Conservation (phyloP, 2,113 vertebrate species). For the Scomber scombrus region DNA sequence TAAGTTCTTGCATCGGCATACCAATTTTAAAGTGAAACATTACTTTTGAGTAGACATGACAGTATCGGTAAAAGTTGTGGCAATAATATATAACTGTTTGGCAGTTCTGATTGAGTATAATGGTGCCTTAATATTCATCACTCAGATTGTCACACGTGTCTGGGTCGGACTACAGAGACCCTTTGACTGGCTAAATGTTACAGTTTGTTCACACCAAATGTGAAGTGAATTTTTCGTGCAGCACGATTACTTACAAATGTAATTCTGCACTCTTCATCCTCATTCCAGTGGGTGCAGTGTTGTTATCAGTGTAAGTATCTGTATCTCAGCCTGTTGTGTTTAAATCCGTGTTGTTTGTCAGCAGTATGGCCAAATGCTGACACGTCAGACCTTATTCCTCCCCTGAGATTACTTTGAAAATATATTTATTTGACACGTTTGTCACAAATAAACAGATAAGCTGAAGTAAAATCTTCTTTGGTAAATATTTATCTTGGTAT, state of each 20-base stretch:
- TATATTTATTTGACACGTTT: constrained; percentile 28
- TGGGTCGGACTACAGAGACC: background rate
- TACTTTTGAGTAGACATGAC: too few species aligned
- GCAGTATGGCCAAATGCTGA: background rate
- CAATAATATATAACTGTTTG: background rate
- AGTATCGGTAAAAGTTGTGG: too few species aligned
- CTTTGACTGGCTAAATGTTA: background rate
- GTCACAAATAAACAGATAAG: constrained; percentile 52
- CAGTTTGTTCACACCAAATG: too few species aligned
- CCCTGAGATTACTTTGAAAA: constrained; percentile 15
- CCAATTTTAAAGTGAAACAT: too few species aligned
- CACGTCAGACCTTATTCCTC: background rate
- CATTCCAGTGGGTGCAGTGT: background rate
- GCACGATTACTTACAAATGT: too few species aligned
- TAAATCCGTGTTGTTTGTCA: constrained; percentile 4
- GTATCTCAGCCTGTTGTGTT: background rate
- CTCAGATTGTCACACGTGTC: background rate
- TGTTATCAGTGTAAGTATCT: background rate
- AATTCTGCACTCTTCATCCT: background rate
- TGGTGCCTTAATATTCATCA: background rate
- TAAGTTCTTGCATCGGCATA: background rate
- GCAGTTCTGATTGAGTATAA: background rate
- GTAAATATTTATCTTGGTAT: constrained; percentile 17
- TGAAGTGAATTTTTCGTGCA: too few species aligned
- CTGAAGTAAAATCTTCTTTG: constrained; percentile 25